These are phyloP conservation scores for Talpa occidentalis DNA, from an alignment of 2,113 vertebrate species.

Conservation along the genomic window DNA sequence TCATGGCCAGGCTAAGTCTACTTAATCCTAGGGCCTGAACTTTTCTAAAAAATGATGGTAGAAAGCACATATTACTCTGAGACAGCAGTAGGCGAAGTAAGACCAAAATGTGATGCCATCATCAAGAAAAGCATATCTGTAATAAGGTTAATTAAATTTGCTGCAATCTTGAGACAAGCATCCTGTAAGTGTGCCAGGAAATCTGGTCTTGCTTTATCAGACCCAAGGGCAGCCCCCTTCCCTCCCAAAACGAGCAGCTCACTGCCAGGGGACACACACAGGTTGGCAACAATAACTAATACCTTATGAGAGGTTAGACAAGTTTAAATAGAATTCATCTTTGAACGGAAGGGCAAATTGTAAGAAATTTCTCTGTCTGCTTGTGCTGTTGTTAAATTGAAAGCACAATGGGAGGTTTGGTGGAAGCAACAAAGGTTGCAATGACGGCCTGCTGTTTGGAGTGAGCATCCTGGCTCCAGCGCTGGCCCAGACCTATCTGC, in stretches of 20 bases:
- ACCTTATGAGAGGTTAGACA: constrained; percentile 84
- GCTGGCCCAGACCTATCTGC: constrained; percentile 87
- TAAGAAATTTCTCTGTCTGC: constrained; percentile 86
- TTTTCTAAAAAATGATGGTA: constrained; percentile 82
- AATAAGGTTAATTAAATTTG: constrained; percentile 90
- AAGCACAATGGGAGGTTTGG: constrained; percentile 85
- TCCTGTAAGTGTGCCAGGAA: constrained; percentile 85
- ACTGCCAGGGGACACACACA: constrained; percentile 80
- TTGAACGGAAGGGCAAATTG: constrained; percentile 85
- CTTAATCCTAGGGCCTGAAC: constrained; percentile 77
- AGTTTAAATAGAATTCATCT: constrained; percentile 86
- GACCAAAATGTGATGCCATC: constrained; percentile 86
- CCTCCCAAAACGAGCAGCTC: constrained; percentile 67
- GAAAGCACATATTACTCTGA: constrained; percentile 82
- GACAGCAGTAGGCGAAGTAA: constrained; percentile 81
- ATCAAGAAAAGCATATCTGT: constrained; percentile 87
- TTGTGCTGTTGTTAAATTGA: constrained; percentile 86
- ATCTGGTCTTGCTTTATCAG: constrained; percentile 85
- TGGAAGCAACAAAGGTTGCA: constrained; percentile 85
- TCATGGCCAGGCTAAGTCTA: constrained; percentile 57
- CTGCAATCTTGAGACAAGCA: constrained; percentile 84
- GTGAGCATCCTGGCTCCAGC: constrained; percentile 81
- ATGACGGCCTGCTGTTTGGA: constrained; percentile 86
- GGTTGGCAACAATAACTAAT: constrained; percentile 84
- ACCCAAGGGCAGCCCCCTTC: constrained; percentile 78